Percentiles rank a stretch among this genome's conserved stretches.
Evolutionary conservation across 2,888 invertebrate genomes (phyloP).

Genomic region (Eulithis testata): DNA sequence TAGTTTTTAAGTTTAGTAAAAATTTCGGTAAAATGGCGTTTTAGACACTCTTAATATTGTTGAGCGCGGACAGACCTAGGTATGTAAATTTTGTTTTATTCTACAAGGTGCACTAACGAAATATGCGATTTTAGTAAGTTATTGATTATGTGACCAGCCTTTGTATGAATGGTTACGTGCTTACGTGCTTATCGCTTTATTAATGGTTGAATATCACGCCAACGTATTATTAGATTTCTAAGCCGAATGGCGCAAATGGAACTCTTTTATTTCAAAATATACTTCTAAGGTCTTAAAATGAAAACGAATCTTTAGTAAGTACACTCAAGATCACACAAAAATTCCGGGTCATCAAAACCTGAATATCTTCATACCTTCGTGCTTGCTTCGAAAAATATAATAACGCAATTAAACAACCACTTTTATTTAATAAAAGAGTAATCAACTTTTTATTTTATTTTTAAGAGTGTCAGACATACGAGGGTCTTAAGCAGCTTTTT

Average conservation of each 20-base stretch:
- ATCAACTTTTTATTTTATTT: too few species aligned
- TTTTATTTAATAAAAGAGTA: not conserved
- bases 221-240: constrained; percentile 31
- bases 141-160: constrained; percentile 1
- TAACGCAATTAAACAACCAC: not conserved
- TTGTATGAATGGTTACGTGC: not conserved
- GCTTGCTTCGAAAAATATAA: too few species aligned
- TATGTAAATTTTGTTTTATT: too few species aligned
- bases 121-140: not conserved
- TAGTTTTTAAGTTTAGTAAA: too few species aligned
- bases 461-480: not conserved
- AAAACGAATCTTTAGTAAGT: too few species aligned
- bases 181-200: not conserved
- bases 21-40: too few species aligned
- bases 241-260: not conserved
- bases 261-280: not conserved
- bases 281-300: too few species aligned
- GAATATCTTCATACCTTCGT: too few species aligned
- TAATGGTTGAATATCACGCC: constrained; percentile 52
- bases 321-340: too few species aligned
- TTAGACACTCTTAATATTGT: too few species aligned
- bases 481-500: not conserved
- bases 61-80: too few species aligned
- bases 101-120: not conserved
- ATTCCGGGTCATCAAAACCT: too few species aligned